phyloP scores from a whole-genome alignment of 2,888 invertebrate genomes.

The Chromoteleia sp. region DNA sequence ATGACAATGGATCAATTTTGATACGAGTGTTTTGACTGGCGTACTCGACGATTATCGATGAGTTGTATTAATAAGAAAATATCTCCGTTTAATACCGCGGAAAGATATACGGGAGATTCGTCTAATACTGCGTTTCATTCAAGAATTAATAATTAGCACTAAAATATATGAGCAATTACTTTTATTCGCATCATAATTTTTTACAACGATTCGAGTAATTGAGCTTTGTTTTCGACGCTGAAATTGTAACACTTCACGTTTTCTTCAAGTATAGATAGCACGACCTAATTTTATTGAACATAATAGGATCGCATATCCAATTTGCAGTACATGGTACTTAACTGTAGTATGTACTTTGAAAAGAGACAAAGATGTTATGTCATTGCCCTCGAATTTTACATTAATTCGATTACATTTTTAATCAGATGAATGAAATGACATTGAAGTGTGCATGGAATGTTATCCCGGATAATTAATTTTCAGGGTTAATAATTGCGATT shows the following conservation, averaged over 20 bases:
- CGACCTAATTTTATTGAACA: constrained; percentile 70
- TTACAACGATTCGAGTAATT: constrained; percentile 34
- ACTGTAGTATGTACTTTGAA: constrained; percentile 42
- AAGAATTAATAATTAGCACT: constrained; percentile 8
- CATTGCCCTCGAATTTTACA: constrained; percentile 51
- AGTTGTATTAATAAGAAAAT: background rate
- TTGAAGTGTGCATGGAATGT: constrained; percentile 11
- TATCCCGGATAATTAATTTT: constrained; percentile 20
- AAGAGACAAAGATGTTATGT: constrained; percentile 54
- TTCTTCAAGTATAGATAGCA: constrained; percentile 61
- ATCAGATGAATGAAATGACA: constrained; percentile 20
- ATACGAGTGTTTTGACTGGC: constrained; percentile 28
- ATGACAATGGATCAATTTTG: constrained; percentile 45
- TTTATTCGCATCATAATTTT: constrained; percentile 39
- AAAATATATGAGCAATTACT: constrained; percentile 33
- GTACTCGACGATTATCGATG: too few species aligned
- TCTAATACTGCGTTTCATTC: background rate
- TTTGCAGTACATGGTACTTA: constrained; percentile 71
- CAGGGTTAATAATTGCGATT: constrained; percentile 21
- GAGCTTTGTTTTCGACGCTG: constrained; percentile 41
- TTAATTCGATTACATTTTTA: constrained; percentile 40
- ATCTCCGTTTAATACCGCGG: background rate
- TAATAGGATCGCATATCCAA: constrained; percentile 75
- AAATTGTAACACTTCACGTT: constrained; percentile 57
- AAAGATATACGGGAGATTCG: background rate